Conservation (phyloP, 2,888 invertebrate species). For the Drosophila austrosaltans region DNA sequence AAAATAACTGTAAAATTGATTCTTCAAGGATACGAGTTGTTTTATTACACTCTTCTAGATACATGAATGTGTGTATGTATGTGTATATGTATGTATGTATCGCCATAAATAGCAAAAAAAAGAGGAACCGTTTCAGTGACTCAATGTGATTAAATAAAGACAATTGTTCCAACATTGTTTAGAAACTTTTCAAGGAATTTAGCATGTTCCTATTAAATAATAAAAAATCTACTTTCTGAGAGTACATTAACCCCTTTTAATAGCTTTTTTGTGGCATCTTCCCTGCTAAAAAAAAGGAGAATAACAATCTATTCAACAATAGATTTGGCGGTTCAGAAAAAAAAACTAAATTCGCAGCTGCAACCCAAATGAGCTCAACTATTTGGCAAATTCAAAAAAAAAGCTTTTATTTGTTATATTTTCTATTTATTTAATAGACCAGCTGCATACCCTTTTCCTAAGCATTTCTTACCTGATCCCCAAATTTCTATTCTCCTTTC, state of each 20-base stretch:
- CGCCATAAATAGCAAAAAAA: no score
- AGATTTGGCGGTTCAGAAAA: background rate
- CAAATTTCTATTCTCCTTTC: conserved; percentile 14
- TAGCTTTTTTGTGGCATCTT: background rate
- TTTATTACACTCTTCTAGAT: no score
- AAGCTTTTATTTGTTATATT: background rate
- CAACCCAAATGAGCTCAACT: background rate
- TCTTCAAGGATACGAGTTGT: no score
- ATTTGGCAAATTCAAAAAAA: background rate
- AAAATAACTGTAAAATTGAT: no score
- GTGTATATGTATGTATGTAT: no score
- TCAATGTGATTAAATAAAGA: no score
- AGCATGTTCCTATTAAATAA: no score
- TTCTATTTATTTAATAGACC: background rate
- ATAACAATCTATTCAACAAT: background rate
- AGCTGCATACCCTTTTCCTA: conserved; percentile 2
- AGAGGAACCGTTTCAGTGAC: no score
- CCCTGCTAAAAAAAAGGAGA: background rate
- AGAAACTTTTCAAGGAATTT: no score
- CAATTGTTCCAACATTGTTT: no score
- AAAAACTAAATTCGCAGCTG: background rate
- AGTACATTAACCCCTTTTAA: background rate
- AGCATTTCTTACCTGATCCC: conserved; percentile 1
- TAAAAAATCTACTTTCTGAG: no score
- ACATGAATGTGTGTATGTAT: no score